These are phyloP conservation scores for Arnoldichthys spilopterus DNA, from an alignment of 2,797 vertebrate genomes.

Conservation along the genomic window DNA sequence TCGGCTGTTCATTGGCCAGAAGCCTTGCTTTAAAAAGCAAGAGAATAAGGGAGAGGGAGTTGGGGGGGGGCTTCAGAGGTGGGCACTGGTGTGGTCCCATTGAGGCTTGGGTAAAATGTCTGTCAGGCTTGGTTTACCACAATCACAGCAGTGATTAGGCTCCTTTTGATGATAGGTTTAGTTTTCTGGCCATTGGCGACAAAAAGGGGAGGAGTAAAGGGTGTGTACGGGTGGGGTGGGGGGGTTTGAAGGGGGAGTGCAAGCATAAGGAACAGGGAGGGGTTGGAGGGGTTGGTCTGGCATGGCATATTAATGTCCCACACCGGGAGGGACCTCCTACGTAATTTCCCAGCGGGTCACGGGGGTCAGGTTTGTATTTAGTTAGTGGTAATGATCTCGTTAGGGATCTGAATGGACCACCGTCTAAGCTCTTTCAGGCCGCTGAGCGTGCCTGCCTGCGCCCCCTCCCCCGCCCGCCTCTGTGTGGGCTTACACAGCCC, in stretches of 20 bases:
- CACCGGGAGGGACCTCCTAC: constrained; percentile 78
- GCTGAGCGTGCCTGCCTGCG: constrained; percentile 86
- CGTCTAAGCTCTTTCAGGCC: constrained; percentile 87
- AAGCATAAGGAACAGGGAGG: constrained; percentile 55
- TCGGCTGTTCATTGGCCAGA: constrained; percentile 78
- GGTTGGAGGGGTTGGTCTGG: constrained; percentile 46
- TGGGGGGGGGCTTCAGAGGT: constrained; percentile 67
- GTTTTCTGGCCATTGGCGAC: constrained; percentile 84
- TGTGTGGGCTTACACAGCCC: constrained; percentile 90
- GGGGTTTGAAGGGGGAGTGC: constrained; percentile 33
- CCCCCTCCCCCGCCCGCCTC: constrained; percentile 79
- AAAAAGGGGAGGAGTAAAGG: constrained; percentile 79
- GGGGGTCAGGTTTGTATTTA: constrained; percentile 92
- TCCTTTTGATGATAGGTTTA: constrained; percentile 89
- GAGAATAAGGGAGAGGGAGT: constrained; percentile 67
- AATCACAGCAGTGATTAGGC: constrained; percentile 87
- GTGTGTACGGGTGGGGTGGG: constrained; percentile 45
- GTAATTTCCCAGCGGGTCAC: constrained; percentile 86
- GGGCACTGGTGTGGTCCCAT: constrained; percentile 80
- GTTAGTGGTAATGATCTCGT: constrained; percentile 91
- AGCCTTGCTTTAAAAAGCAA: constrained; percentile 75
- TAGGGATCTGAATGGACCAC: constrained; percentile 89
- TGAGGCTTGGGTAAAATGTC: constrained; percentile 84
- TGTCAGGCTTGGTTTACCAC: constrained; percentile 89
- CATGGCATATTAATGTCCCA: constrained; percentile 81